Conservation (phyloP, 2,888 invertebrate species). For the Polydrusus pterygomalis region DNA sequence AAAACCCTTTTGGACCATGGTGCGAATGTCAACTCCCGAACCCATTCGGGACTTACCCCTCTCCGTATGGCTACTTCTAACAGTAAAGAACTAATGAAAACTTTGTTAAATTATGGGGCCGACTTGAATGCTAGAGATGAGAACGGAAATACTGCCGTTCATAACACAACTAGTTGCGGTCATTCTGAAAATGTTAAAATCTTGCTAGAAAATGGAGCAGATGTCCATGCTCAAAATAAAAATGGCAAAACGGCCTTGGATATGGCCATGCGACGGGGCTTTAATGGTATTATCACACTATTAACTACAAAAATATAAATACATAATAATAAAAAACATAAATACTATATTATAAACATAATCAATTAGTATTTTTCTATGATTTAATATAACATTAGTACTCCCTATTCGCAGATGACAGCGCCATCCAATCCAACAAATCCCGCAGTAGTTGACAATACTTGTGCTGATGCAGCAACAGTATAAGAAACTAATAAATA, state of each 20-base stretch:
- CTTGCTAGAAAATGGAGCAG: not conserved
- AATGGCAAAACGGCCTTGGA: not conserved
- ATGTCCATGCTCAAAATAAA: not conserved
- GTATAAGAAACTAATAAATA: too few relatives aligned
- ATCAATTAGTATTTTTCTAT: too few relatives aligned
- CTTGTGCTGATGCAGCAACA: too few relatives aligned
- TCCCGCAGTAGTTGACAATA: too few relatives aligned
- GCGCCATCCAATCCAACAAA: too few relatives aligned
- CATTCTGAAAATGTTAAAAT: not conserved
- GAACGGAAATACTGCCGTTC: not conserved
- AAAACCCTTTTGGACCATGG: not conserved
- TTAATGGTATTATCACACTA: too few relatives aligned
- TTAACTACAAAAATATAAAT: too few relatives aligned
- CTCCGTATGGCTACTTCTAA: not conserved
- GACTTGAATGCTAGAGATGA: not conserved
- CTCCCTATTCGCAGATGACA: too few relatives aligned
- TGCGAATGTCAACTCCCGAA: not conserved
- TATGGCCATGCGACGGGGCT: not conserved
- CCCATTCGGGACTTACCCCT: not conserved
- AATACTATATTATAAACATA: too few relatives aligned
- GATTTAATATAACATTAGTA: too few relatives aligned
- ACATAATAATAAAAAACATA: too few relatives aligned
- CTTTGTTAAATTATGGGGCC: not conserved
- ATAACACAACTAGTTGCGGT: not conserved
- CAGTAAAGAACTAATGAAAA: not conserved